A percentile compares a stretch with the other conserved stretches of the same genome.
phyloP scores from a whole-genome alignment of 1,140 invertebrate species.

The Temnothorax longispinosus region DNA sequence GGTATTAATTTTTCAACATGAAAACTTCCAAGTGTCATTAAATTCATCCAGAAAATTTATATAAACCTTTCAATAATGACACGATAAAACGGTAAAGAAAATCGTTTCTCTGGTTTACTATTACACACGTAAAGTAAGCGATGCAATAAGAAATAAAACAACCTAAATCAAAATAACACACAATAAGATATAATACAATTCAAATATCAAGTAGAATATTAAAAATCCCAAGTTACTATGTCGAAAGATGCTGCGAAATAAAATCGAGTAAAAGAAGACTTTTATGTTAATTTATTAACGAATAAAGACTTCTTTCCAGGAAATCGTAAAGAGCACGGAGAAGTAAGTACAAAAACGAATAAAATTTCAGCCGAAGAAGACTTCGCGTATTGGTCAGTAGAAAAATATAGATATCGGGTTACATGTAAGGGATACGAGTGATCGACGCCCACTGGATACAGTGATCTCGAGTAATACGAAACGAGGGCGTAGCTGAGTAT shows the following conservation, averaged over 20 bases:
- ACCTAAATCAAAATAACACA: neutral
- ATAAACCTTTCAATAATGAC: neutral
- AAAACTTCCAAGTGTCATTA: neutral
- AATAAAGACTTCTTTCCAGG: neutral
- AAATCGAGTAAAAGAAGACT: neutral
- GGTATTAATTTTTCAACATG: neutral
- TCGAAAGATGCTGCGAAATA: neutral
- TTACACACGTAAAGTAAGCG: neutral
- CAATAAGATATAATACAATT: neutral
- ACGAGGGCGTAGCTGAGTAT: constrained; percentile 64
- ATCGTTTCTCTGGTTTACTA: neutral
- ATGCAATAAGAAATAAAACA: neutral
- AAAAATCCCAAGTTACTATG: neutral
- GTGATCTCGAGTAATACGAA: constrained; percentile 68
- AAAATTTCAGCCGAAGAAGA: constrained; percentile 24
- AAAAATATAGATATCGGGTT: constrained; percentile 60
- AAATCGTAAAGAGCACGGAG: neutral
- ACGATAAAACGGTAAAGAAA: no score
- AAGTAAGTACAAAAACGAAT: constrained; percentile 22
- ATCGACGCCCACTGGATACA: constrained; percentile 66
- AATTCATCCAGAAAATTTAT: neutral
- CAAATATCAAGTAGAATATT: neutral
- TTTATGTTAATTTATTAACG: neutral
- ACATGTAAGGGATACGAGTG: constrained; percentile 69
- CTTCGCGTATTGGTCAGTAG: constrained; percentile 4